A percentile compares a stretch with the other conserved stretches of the same genome.
Evolutionary conservation across 2,797 vertebrate genomes (phyloP).

Genomic region (Sebastes hubbsi): DNA sequence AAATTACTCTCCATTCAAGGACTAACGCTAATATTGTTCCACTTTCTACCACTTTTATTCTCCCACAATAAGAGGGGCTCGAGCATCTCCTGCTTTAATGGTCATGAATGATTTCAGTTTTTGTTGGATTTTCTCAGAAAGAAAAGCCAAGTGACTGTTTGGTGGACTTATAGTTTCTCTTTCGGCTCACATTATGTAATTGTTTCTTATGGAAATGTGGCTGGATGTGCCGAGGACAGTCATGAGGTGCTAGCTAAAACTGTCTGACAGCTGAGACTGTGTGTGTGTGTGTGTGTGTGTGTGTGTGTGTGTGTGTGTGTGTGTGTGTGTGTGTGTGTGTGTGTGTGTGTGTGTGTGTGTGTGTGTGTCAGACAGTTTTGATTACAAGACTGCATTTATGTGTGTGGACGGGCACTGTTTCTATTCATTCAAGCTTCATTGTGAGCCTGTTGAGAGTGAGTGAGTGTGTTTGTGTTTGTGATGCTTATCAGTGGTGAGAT

Average conservation of each 20-base stretch:
- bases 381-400: conserved; percentile 12
- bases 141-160: neutral
- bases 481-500: conserved; percentile 34
- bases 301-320: neutral
- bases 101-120: neutral
- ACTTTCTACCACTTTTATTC: neutral
- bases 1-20: conserved; percentile 5
- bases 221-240: conserved; percentile 4
- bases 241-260: neutral
- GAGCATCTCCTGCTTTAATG: neutral
- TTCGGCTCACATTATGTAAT: conserved; percentile 9
- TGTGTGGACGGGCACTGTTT: neutral
- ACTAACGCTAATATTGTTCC: neutral
- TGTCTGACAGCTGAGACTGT: neutral
- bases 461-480: conserved; percentile 6
- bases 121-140: neutral
- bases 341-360: neutral
- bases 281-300: neutral
- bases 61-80: neutral
- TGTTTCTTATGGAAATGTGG: conserved; percentile 26
- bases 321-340: neutral
- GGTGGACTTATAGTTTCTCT: neutral
- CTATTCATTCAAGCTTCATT: neutral
- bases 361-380: conserved; percentile 22
- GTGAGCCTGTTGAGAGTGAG: neutral